Conservation (phyloP, 2,113 vertebrate species). For the Butorides virescens region DNA sequence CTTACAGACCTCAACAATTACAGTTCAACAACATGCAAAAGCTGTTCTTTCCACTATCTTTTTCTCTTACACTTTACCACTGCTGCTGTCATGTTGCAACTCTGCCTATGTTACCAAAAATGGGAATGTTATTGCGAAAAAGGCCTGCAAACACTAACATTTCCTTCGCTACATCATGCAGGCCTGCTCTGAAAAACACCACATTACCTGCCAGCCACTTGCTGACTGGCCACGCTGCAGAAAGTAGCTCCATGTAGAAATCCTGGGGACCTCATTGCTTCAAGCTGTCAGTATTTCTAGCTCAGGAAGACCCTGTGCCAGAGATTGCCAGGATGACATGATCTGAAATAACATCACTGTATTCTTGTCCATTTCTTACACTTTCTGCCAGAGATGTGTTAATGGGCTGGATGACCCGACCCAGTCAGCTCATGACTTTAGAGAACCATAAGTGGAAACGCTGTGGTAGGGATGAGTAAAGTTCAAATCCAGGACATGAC, state of each 20-base stretch:
- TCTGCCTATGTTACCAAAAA: not conserved
- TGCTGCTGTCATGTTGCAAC: not conserved
- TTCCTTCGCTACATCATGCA: not conserved
- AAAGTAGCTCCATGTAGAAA: not conserved
- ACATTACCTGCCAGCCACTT: not conserved
- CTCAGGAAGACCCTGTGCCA: not conserved
- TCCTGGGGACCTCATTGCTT: not conserved
- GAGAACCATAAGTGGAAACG: not conserved
- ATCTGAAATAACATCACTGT: not conserved
- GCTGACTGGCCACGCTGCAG: not conserved
- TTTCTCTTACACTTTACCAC: not conserved
- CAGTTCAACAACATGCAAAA: not conserved
- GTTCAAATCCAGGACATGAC: not conserved
- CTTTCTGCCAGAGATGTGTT: not conserved
- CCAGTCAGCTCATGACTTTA: fast-evolving
- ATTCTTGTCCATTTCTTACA: not conserved
- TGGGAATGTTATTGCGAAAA: not conserved
- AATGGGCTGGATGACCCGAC: not conserved
- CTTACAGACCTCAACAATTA: not conserved
- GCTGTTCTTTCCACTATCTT: not conserved
- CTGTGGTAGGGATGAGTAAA: not conserved
- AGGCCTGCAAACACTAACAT: not conserved
- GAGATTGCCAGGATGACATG: not conserved
- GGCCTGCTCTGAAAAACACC: not conserved
- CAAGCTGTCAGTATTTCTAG: not conserved